phyloP scores from a whole-genome alignment of 2,113 vertebrate genomes.

The Sardina pilchardus region DNA sequence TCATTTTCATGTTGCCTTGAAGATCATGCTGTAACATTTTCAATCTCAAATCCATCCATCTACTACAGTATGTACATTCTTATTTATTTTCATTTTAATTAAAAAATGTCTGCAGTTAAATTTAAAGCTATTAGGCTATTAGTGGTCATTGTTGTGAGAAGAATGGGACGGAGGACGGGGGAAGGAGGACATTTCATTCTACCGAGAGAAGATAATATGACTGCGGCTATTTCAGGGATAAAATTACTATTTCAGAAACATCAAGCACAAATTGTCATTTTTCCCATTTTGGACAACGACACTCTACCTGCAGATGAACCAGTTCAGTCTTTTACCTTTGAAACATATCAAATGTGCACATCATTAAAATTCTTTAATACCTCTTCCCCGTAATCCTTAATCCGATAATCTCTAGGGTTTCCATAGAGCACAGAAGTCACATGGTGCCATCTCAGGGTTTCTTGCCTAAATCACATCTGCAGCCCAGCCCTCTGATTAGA shows the following conservation, averaged over 20 bases:
- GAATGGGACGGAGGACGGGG: neutral
- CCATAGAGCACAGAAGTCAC: neutral
- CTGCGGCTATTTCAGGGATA: neutral
- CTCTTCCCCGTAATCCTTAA: neutral
- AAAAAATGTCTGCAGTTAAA: neutral
- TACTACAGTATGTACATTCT: constrained; percentile 30
- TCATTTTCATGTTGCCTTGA: constrained; percentile 22
- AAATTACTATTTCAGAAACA: neutral
- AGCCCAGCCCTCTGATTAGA: neutral
- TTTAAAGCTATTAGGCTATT: neutral
- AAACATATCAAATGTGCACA: neutral
- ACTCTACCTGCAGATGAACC: neutral
- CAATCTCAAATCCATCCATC: constrained; percentile 13
- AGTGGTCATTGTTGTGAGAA: neutral
- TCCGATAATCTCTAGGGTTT: neutral
- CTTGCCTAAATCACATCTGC: neutral
- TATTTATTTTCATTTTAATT: constrained; percentile 23
- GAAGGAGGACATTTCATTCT: neutral
- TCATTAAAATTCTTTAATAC: constrained; percentile 2
- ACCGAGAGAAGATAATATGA: no score
- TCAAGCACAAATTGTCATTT: neutral
- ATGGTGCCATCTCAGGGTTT: neutral
- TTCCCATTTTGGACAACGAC: neutral
- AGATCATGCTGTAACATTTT: neutral
- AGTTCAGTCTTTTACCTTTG: neutral